phyloP scores from a whole-genome alignment of 2,888 invertebrate genomes.

The Argyra leucocephala region DNA sequence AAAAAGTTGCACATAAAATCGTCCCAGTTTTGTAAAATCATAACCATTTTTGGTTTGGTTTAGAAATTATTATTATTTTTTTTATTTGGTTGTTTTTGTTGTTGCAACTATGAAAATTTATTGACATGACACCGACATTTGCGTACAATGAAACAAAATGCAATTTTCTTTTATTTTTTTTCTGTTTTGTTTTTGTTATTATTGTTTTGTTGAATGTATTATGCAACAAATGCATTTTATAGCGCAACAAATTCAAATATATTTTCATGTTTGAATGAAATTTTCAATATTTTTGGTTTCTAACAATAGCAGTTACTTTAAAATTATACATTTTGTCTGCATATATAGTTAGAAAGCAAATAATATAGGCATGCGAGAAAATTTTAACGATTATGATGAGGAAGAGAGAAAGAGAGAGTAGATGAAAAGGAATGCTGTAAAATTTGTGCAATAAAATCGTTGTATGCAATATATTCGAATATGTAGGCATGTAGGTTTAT shows the following conservation, averaged over 20 bases:
- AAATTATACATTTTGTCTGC: too few relatives aligned
- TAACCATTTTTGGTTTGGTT: not conserved
- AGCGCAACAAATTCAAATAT: too few relatives aligned
- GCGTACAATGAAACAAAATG: not conserved
- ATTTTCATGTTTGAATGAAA: too few relatives aligned
- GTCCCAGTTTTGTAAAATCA: conserved; percentile 1
- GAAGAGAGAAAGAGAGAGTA: too few relatives aligned
- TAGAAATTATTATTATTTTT: not conserved
- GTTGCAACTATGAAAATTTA: not conserved
- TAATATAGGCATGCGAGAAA: too few relatives aligned
- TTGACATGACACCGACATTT: conserved; percentile 3
- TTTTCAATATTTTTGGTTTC: not conserved
- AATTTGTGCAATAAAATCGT: too few relatives aligned
- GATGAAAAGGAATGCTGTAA: too few relatives aligned
- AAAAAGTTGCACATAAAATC: not conserved
- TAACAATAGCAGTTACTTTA: too few relatives aligned
- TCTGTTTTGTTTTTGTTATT: not conserved
- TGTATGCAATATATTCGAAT: too few relatives aligned
- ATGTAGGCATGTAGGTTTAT: too few relatives aligned
- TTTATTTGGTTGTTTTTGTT: not conserved
- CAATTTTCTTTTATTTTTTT: not conserved
- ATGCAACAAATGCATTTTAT: not conserved
- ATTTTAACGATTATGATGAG: too few relatives aligned
- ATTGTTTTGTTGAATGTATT: not conserved
- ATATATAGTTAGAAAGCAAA: too few relatives aligned